Evolutionary conservation across 2,797 vertebrate genomes (phyloP).

Genomic region (Girardinus metallicus): DNA sequence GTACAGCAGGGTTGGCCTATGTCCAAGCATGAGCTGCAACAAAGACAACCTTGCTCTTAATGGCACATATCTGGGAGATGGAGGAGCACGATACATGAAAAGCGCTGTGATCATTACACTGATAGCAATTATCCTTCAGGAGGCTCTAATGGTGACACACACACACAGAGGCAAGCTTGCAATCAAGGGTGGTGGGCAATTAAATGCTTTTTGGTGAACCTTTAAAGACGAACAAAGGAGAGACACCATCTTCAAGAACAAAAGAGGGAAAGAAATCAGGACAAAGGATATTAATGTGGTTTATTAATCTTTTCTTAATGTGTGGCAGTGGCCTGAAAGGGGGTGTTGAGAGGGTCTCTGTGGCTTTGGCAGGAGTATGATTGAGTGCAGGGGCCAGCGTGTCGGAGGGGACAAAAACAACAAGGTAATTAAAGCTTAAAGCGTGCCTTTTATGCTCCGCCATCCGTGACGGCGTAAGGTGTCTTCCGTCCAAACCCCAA

Average conservation of each 20-base stretch:
- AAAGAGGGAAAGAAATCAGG: conserved; percentile 49
- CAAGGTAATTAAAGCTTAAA: conserved; percentile 85
- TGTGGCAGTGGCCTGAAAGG: conserved; percentile 46
- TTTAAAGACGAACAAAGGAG: conserved; percentile 73
- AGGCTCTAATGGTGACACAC: conserved; percentile 70
- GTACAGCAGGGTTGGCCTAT: conserved; percentile 55
- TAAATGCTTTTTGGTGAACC: conserved; percentile 77
- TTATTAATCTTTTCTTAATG: conserved; percentile 80
- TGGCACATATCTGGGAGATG: conserved; percentile 77
- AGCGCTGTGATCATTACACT: conserved; percentile 79
- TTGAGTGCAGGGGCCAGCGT: conserved; percentile 77
- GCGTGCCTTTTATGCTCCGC: conserved; percentile 73
- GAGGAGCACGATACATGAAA: conserved; percentile 74
- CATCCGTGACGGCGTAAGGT: conserved; percentile 82
- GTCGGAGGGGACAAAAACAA: conserved; percentile 77
- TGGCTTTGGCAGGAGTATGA: conserved; percentile 68
- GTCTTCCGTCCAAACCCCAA: conserved; percentile 72
- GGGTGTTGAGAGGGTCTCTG: conserved; percentile 7
- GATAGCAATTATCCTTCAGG: conserved; percentile 82
- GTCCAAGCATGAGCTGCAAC: conserved; percentile 73
- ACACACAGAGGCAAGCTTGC: conserved; percentile 48
- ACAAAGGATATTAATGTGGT: conserved; percentile 76
- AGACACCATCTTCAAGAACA: conserved; percentile 46
- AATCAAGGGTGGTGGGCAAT: conserved; percentile 75
- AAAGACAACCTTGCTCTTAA: conserved; percentile 81